Evolutionary conservation across 2,888 invertebrate genomes (phyloP).

Genomic region (Eledone cirrhosa): DNA sequence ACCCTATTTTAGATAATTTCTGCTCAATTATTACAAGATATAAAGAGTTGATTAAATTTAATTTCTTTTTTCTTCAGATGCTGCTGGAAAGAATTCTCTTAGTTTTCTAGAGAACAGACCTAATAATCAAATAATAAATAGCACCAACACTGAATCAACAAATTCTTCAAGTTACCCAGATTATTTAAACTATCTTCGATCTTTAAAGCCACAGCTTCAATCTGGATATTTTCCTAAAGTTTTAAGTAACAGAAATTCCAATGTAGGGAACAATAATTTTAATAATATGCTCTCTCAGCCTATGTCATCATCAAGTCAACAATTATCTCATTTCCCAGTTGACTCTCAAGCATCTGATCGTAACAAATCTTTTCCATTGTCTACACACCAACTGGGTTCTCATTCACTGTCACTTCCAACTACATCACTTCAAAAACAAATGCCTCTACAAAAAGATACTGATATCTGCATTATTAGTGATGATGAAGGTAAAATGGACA

Average conservation of each 20-base stretch:
- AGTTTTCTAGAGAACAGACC: constrained; percentile 14
- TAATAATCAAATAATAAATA: not conserved
- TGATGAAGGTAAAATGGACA: constrained; percentile 25
- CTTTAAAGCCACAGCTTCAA: constrained; percentile 9
- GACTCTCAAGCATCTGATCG: not conserved
- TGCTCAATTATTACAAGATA: too few species aligned
- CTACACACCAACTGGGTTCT: constrained; percentile 3
- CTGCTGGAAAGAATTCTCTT: constrained; percentile 3
- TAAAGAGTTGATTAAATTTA: too few species aligned
- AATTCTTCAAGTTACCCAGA: constrained; percentile 13
- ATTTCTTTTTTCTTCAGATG: not conserved
- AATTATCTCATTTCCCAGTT: not conserved
- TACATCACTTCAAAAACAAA: not conserved
- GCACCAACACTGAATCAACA: not conserved
- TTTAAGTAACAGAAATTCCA: not conserved
- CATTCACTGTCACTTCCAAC: not conserved
- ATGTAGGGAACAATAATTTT: not conserved
- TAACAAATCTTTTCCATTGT: not conserved
- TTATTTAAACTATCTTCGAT: constrained; percentile 16
- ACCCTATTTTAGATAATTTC: too few species aligned
- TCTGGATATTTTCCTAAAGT: not conserved
- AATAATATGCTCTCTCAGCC: not conserved
- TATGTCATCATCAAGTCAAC: not conserved
- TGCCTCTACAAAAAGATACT: constrained; percentile 14
- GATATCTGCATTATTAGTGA: constrained; percentile 26